Evolutionary conservation across 2,888 invertebrate species (phyloP).

Genomic region (Drosophila macrospina): DNA sequence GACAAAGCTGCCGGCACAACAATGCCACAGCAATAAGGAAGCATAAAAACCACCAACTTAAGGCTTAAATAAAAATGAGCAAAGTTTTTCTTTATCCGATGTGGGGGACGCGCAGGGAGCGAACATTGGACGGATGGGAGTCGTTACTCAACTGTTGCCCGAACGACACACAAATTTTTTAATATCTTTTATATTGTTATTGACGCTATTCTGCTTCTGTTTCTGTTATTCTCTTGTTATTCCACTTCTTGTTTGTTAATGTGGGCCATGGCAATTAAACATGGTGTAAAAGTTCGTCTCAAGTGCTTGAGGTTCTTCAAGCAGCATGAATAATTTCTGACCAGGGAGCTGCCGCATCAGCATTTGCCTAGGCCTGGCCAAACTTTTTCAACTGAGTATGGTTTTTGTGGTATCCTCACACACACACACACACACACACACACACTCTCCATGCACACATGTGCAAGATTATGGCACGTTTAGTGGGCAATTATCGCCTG

Average conservation of each 20-base stretch:
- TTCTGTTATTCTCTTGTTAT: constrained; percentile 10
- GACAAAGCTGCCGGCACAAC: constrained; percentile 57
- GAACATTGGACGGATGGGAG: constrained; percentile 12
- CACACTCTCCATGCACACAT: constrained; percentile 17
- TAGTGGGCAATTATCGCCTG: constrained; percentile 80
- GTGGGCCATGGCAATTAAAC: constrained; percentile 69
- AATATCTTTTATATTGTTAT: constrained; percentile 60
- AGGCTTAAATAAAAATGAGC: constrained; percentile 49
- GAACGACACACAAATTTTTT: constrained; percentile 38
- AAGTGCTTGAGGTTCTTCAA: constrained; percentile 28
- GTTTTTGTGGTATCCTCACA: constrained; percentile 55
- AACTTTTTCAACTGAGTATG: constrained; percentile 44
- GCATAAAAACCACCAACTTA: constrained; percentile 44
- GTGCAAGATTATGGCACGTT: constrained; percentile 66
- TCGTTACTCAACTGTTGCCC: constrained; percentile 56
- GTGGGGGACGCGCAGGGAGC: no score
- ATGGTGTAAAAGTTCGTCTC: constrained; percentile 55
- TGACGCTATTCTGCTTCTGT: constrained; percentile 26
- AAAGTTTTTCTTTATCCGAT: constrained; percentile 22
- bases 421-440: constrained; percentile 17
- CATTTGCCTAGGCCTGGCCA: constrained; percentile 41
- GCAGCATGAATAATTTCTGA: constrained; percentile 67
- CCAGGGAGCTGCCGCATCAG: constrained; percentile 43
- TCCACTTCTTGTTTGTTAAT: constrained; percentile 26
- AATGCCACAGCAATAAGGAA: constrained; percentile 41